phyloP scores from a whole-genome alignment of 2,888 invertebrate genomes.

The Melanotus villosus region DNA sequence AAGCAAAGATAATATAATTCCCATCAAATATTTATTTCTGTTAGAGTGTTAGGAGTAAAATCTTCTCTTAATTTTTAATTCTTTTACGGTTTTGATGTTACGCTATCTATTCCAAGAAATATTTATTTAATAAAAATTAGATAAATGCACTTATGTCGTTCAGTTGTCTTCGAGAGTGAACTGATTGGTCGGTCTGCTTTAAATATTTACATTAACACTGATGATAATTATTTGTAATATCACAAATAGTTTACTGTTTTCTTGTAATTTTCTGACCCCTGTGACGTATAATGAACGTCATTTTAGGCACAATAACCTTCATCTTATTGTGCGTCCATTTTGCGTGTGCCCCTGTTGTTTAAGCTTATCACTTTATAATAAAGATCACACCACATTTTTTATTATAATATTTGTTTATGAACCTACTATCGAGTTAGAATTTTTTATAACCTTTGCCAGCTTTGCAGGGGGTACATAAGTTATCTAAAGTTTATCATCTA shows the following conservation, averaged over 20 bases:
- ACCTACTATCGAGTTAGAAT: background rate
- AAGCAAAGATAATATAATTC: too few relatives aligned
- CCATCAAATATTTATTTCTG: too few relatives aligned
- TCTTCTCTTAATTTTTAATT: too few relatives aligned
- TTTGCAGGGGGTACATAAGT: constrained; percentile 43
- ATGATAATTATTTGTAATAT: constrained; percentile 2
- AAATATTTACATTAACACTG: constrained; percentile 8
- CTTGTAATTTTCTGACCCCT: constrained; percentile 22
- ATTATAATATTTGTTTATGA: constrained; percentile 22
- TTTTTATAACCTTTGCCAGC: constrained; percentile 36
- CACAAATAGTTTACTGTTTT: constrained; percentile 19
- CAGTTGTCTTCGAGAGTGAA: background rate
- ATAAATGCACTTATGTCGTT: background rate
- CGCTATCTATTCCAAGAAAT: background rate
- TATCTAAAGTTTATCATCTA: constrained; percentile 37
- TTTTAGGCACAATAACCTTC: constrained; percentile 18
- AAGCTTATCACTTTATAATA: constrained; percentile 6
- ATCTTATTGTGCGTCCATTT: constrained; percentile 5
- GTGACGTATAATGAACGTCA: constrained; percentile 18
- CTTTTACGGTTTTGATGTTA: too few relatives aligned
- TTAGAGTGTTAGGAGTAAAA: too few relatives aligned
- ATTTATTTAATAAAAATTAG: background rate
- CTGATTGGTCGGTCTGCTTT: background rate
- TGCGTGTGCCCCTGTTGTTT: background rate
- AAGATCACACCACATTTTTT: constrained; percentile 26